phyloP scores from a whole-genome alignment of 1,140 invertebrate genomes.

The Latrodectus geometricus region DNA sequence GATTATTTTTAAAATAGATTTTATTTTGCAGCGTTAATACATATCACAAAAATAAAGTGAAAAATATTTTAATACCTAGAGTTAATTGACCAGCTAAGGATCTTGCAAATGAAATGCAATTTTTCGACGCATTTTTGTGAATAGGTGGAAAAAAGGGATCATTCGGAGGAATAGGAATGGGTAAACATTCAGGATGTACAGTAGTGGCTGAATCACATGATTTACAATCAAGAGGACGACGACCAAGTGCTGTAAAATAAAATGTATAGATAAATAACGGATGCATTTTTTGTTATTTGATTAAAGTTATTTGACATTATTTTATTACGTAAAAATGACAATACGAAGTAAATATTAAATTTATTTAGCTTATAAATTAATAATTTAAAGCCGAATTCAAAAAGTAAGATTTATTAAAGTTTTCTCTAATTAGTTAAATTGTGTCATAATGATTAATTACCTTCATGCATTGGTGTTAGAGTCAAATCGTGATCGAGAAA shows the following conservation, averaged over 20 bases:
- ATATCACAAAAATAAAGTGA: too few species aligned
- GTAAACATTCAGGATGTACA: constrained; percentile 81
- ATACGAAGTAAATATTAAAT: too few species aligned
- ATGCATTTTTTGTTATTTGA: too few species aligned
- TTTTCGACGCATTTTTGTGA: constrained; percentile 82
- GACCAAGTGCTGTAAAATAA: constrained; percentile 67
- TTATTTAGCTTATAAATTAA: too few species aligned
- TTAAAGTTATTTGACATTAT: too few species aligned
- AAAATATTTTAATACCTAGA: constrained; percentile 70
- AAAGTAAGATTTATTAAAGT: too few species aligned
- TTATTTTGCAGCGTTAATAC: too few species aligned
- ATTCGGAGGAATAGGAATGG: constrained; percentile 73
- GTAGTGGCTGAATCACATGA: constrained; percentile 79
- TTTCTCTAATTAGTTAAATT: too few species aligned
- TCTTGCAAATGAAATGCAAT: constrained; percentile 94
- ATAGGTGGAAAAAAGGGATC: constrained; percentile 75
- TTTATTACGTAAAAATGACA: too few species aligned
- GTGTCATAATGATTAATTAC: not conserved
- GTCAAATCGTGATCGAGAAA: constrained; percentile 75
- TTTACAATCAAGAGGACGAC: constrained; percentile 79
- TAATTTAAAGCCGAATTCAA: too few species aligned
- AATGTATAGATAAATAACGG: not conserved
- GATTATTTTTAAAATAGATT: too few species aligned
- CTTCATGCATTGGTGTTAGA: constrained; percentile 71
- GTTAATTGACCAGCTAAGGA: constrained; percentile 88